Percentiles rank a stretch among this genome's conserved stretches.
Evolutionary conservation across 1,140 invertebrate genomes (phyloP).

Genomic region (Geopemphigus sp.): DNA sequence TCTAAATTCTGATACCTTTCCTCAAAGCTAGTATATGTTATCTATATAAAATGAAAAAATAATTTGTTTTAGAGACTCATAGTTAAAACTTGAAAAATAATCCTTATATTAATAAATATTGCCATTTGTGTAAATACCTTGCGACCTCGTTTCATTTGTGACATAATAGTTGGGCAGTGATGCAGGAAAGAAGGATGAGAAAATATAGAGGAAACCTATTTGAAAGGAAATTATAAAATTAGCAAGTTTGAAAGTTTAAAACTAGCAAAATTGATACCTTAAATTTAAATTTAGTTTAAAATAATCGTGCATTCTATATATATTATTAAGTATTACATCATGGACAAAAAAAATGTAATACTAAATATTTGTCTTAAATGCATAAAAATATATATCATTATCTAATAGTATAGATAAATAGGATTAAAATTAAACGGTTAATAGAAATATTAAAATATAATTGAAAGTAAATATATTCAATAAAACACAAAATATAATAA

Average conservation of each 20-base stretch:
- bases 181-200: slow-evolving; percentile 41
- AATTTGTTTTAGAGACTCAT: background rate
- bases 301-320: too few species aligned
- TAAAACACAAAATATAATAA: too few species aligned
- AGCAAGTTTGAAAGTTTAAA: background rate
- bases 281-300: background rate
- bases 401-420: too few species aligned
- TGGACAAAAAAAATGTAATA: background rate
- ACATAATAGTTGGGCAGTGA: slow-evolving; percentile 28
- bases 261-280: background rate
- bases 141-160: slow-evolving; percentile 36
- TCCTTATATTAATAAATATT: background rate
- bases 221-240: slow-evolving; percentile 40
- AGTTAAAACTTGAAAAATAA: background rate
- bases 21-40: slow-evolving; percentile 23
- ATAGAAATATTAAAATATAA: too few species aligned
- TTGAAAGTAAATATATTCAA: too few species aligned
- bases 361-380: too few species aligned
- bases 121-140: slow-evolving; percentile 31
- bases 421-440: too few species aligned
- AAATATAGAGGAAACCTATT: slow-evolving; percentile 43
- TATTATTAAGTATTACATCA: too few species aligned
- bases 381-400: too few species aligned
- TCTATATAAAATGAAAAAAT: background rate
- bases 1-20: slow-evolving; percentile 21